Evolutionary conservation across 2,888 invertebrate species (phyloP), one percentile per base, ranked within the genome.

Genomic region (Xanthia togata): DNA sequence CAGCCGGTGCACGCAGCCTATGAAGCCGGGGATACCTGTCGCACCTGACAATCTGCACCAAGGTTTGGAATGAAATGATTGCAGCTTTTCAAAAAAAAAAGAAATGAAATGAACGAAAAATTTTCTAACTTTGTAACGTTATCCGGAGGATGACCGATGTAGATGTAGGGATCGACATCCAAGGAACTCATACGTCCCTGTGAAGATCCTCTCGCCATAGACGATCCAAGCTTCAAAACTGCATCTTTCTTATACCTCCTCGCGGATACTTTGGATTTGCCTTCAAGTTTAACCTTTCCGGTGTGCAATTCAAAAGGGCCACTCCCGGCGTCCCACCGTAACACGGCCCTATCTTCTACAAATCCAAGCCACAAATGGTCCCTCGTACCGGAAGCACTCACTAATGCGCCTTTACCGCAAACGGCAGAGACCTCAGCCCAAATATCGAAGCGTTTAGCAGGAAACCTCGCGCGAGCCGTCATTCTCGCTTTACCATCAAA

Each of bases 1-100:
- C 81, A 98, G 96, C 79, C 98, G 98, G 83, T 97, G 97, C 77
- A 99, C 97, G 95, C 99, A 99, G 3, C 99, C 99, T 80, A 98
- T 97, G 88, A 99, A 97, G 20, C 99, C 98, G 74, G 97, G 97
- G 70, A 97, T 97, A 35, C 98, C 97, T 41, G 98, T 98, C 64
- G 98, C 97, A 85, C 98, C 98, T 90, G 97, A 98, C 76, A 98
- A 97, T 92, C 98, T 98, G 95, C 9, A 78, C 62, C 75, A 76
- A 81, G 12, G 47, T 60, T 50, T 41, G 11, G 38, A 65, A 76
- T 70, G 17, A 67, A 70, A 50, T 14, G 0, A 26, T 12, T 41
- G 12, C 9, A 12, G 20, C 0, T n/a, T 20, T 14, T 26, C 26
- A 12, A 2, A 59, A 57, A 31, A n/a, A 38, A 44, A 1, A 4